Conservation (phyloP, 2,888 invertebrate genomes). For the Polyommatus icarus region DNA sequence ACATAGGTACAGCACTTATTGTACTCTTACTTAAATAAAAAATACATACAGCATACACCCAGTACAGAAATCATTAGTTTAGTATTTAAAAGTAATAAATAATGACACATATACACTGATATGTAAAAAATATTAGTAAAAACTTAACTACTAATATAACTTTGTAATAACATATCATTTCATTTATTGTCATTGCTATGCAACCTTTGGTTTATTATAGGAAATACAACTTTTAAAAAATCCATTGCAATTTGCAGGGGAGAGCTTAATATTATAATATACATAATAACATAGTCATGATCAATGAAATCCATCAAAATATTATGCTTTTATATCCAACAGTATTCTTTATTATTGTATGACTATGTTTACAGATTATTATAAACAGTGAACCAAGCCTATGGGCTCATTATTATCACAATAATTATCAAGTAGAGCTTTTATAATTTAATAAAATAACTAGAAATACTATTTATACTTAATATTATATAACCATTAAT, state of each 20-base stretch:
- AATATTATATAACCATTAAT: background rate
- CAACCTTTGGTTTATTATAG: slow-evolving; percentile 15
- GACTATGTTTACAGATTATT: background rate
- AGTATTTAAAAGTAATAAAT: background rate
- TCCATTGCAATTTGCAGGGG: background rate
- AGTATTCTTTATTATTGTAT: background rate
- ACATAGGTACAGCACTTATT: background rate
- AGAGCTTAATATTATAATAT: background rate
- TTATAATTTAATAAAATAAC: background rate
- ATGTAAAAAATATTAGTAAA: background rate
- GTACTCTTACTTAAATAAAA: background rate
- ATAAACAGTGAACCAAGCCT: background rate
- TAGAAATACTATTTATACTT: background rate
- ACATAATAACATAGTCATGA: background rate
- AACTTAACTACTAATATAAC: background rate
- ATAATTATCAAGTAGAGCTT: background rate
- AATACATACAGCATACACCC: background rate
- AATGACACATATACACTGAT: background rate
- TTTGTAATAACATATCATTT: background rate
- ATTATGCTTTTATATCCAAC: background rate
- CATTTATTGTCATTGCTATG: slow-evolving; percentile 14
- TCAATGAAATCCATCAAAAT: no score
- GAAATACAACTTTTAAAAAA: background rate
- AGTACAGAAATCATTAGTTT: background rate
- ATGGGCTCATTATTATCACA: background rate